Evolutionary conservation across 2,113 vertebrate species (phyloP), one percentile per base, ranked within the genome.

Genomic region (Psittacula cyanocephala): DNA sequence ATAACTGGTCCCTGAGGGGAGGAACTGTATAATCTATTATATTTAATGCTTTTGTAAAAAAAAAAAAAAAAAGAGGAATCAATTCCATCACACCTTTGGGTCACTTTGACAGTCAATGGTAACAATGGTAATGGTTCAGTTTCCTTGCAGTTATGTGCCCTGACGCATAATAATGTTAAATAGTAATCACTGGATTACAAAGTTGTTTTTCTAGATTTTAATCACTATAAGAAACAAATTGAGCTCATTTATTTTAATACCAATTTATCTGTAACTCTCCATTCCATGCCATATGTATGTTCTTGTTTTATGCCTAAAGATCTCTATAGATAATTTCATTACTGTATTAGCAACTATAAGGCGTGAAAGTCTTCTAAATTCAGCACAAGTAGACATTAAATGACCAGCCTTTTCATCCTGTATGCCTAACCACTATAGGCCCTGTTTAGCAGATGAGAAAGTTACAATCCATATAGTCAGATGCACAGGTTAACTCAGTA

Each of bases 281-380:
- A 39, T 65, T 53, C 53, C 55, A 18, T 49, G 17, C 65, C 31
- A 74, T 41, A 19, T 0, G 0, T n/a, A 46, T 8, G 43, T 8
- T 37, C 41, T 74, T 37, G 27, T 15, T 83, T 91, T 83, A n/a
- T 47, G 13, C n/a, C 37, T 78, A 28, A 70, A 81, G 57, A 17
- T 31, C 13, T 68, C 17, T 28, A 5, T 6, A 50, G 9, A 37
- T 41, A n/a, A 37, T 57, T 77, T 65, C 17, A 28, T 86, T 3
- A 6, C 25, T 50, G 18, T 14, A 31, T 90, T 80, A 75, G n/a
- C 19, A 82, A 28, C 64, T 52, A 44, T 19, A 37, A 80, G 17
- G 19, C 43, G 31, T 41, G 28, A 84, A 84, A 81, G 11, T 4
- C 62, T 79, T 84, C 67, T 24, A 65, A 63, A 62, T 62, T 83